Percentiles rank a stretch among this genome's conserved stretches.
These are phyloP conservation scores for Sminthurinus aureus DNA, from an alignment of 2,888 invertebrate species.

Conservation along the genomic window DNA sequence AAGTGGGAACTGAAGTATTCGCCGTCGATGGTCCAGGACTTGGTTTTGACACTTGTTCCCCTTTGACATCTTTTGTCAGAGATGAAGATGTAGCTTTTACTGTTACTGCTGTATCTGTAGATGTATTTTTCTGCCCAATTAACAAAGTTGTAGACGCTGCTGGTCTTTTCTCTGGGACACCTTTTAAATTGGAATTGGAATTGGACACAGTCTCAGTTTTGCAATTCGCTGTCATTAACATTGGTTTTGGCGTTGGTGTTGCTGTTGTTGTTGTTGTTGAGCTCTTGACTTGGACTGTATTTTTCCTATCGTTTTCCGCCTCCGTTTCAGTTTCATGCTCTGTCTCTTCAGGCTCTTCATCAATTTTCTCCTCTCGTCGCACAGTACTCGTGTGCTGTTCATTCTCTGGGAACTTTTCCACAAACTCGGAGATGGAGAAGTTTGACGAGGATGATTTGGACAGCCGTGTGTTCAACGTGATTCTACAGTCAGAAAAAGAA, in stretches of 20 bases:
- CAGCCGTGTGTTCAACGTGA: constrained; percentile 55
- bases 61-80: neutral
- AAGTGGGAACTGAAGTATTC: neutral
- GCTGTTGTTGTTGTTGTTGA: constrained; percentile 14
- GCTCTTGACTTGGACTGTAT: neutral
- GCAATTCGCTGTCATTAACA: too few relatives aligned
- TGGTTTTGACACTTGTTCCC: too few relatives aligned
- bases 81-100: neutral
- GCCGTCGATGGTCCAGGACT: neutral
- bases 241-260: constrained; percentile 15
- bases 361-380: constrained; percentile 32
- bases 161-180: neutral
- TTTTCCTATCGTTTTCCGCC: constrained; percentile 33
- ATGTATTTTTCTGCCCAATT: neutral
- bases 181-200: too few relatives aligned
- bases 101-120: neutral
- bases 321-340: constrained; percentile 26
- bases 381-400: neutral
- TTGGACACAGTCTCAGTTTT: too few relatives aligned
- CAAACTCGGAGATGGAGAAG: constrained; percentile 59
- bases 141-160: neutral
- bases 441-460: constrained; percentile 59
- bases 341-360: constrained; percentile 27
- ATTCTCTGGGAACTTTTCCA: constrained; percentile 57
- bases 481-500: constrained; percentile 45